Base-by-base conservation (phyloP, 2,888 invertebrate genomes). In the Rhingia campestris region DNA sequence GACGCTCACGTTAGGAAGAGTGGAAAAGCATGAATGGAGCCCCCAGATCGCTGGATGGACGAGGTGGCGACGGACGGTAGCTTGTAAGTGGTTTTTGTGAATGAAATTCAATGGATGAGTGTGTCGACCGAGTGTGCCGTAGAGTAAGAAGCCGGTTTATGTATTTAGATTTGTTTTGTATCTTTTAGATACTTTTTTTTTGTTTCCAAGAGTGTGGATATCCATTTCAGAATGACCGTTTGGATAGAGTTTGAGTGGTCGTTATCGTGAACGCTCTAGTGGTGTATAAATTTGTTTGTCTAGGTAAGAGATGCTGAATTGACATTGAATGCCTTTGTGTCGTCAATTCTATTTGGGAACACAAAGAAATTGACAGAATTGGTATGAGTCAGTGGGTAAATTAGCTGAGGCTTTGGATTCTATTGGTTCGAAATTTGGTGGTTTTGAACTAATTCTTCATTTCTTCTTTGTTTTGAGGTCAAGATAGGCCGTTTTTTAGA, bases 61-160 rank as follows among this genome's bases (percentile, higher is more conserved):
- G 12, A 30, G 43, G 37, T 6, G 63, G 22, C 43, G 51, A n/a
- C 35, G 32, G 39, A 14, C 12, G 33, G 14, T 12, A 9, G 22
- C 73, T 64, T 73, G 74, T 59, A 69, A 69, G 69, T 79, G 59
- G 73, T 79, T 80, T 76, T 84, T 84, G 79, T 84, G 84, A 84
- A 84, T 84, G 84, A 84, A 84, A 66, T 80, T 64, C 22, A 64
- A 56, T 66, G 54, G 74, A 82, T 69, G 67, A 77, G 49, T 22
- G 49, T 35, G 35, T 49, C 30, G 7, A 49, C 2, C 22, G 22
- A 22, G 22, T 54, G 53, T 54, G 33, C 58, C 37, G 73, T 58
- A 56, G 67, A 69, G 69, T 64, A 64, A 35, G 58, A 70, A 84
- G 84, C 80, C 80, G 74, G 84, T 84, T 84, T 74, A 45, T 61